Evolutionary conservation across 1,140 invertebrate species (phyloP), one percentile per base, ranked within the genome.

Genomic region (Eurytemora carolleeae): DNA sequence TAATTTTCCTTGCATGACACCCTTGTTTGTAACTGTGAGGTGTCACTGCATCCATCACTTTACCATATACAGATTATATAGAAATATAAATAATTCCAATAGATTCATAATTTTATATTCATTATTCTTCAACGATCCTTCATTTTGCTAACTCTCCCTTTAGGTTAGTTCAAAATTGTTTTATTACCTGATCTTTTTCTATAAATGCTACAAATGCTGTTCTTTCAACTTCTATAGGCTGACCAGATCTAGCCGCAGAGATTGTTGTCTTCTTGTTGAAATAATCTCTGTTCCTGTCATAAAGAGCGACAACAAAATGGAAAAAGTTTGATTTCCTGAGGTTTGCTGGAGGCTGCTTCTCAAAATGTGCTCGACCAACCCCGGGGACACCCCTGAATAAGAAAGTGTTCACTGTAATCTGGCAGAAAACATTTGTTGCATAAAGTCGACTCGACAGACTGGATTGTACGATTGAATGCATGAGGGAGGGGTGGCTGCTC

Each of bases 321-420:
- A 98, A 98, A 79, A 98, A 98, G 77, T 98, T 98, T 73, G 90
- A 95, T 77, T 98, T 98, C 67, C 95, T 78, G 67, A 98, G 79
- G 79, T 98, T 98, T 70, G 85, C 90, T 21, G 95, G 95, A 56
- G 95, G 95, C 73, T 98, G 94, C 74, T 98, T 98, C 73, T 98
- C 93, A 72, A 98, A 98, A 74, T 98, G 91, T 20, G 93, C 93
- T 67, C 90, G 80, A 24, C 87, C 86, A 56, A 98, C 83, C 26
- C 60, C 60, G 12, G 60, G 60, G 58, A 89, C 90, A 68, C 87
- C 79, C 67, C 86, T 93, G 76, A 68, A 85, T 69, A 79, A 66
- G 67, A 67, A 69, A n/a, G 7, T 44, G n/a, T 12, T n/a, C 7
- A 44, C n/a, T n/a, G 7, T 44, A 44, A 44, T 12, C 31, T 44